Evolutionary conservation across 2,797 vertebrate species (phyloP), one percentile per base, ranked within the genome.

Genomic region (Threskiornis aethiopicus): DNA sequence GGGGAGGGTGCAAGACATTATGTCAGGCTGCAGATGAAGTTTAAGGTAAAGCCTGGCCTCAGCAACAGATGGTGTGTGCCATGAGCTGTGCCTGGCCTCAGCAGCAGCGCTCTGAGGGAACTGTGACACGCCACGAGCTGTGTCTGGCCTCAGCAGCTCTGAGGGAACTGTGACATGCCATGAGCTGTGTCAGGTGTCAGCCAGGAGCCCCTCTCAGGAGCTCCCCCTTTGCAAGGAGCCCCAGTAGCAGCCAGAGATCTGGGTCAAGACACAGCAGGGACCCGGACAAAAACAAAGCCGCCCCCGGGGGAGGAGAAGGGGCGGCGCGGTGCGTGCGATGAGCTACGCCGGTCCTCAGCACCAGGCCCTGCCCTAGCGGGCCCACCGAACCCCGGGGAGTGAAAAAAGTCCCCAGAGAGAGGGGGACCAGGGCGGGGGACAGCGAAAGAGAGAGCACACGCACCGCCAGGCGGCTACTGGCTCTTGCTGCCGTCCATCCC

Each of bases 331-430:
- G 9, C 6, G 6, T 4, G 29, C 18, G 10, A 26, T 18, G 29
- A 78, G 42, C 33, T 6, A 3, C 12, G 15, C 49, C n/a, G 3
- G 37, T 0, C 9, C n/a, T 9, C 17, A 22, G 5, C 8, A 0
- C 6, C 16, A 1, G 3, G 0, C 42, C 35, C 5, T 1, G 1
- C 6, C 8, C 21, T 0, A 5, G 16, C 7, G 16, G 5, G 0
- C 5, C 41, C 41, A 0, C 9, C 4, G 0, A 14, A 33, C 44
- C 69, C 37, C 6, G 2, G 5, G 3, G 42, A 25, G 13, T 55
- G 2, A 35, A 9, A 42, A 4, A 3, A 29, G 16, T 18, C 79
- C 16, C 69, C 5, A 1, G 2, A 5, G 29, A 1, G 4, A 4
- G n/a, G 6, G 14, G 54, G 28, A 11, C 37, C 49, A 0, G 22